These are phyloP conservation scores for Agrotis puta DNA, from an alignment of 2,888 invertebrate genomes.

Conservation along the genomic window DNA sequence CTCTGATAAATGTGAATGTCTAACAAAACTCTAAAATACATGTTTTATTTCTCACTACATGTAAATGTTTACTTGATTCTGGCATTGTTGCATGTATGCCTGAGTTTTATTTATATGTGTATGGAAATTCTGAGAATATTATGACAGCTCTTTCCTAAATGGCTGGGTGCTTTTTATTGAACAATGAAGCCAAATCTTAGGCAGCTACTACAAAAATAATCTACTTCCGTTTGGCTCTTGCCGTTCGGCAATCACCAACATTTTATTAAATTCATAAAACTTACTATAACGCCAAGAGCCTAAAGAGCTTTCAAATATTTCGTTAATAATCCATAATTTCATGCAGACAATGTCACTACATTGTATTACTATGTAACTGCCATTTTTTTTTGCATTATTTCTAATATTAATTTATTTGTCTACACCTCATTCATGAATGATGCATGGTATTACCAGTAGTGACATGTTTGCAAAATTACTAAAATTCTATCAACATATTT, in stretches of 20 bases:
- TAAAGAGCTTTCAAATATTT: constrained; percentile 39
- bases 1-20: constrained; percentile 51
- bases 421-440: not conserved
- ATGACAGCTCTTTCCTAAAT: constrained; percentile 29
- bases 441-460: constrained; percentile 23
- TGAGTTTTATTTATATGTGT: constrained; percentile 9
- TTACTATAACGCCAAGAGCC: too few relatives aligned
- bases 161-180: not conserved
- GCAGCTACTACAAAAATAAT: too few relatives aligned
- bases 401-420: not conserved
- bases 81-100: constrained; percentile 46
- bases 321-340: not conserved
- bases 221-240: too few relatives aligned
- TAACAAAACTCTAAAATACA: constrained; percentile 8
- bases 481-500: constrained; percentile 18
- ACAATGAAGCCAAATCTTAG: not conserved
- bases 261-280: not conserved
- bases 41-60: not conserved
- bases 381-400: not conserved
- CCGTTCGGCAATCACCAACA: too few relatives aligned
- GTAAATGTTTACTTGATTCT: constrained; percentile 25
- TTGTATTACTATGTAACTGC: constrained; percentile 27
- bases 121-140: not conserved
- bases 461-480: constrained; percentile 23
- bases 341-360: constrained; percentile 33